These are phyloP conservation scores for Colostygia pectinataria DNA, from an alignment of 2,888 invertebrate species.

Conservation along the genomic window DNA sequence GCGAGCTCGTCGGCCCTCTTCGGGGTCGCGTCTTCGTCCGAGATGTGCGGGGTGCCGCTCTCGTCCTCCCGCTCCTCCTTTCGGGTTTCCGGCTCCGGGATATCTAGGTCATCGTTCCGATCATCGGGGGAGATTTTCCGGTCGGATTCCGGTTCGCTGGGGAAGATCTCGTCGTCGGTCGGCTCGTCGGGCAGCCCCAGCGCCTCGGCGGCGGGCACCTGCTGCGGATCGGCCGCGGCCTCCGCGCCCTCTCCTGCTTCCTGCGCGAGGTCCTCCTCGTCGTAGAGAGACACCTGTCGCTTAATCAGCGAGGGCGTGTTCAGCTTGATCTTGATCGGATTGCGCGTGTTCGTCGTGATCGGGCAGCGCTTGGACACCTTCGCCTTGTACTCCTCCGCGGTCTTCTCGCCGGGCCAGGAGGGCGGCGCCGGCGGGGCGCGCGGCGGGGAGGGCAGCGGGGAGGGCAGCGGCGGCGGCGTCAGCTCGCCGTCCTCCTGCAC, in stretches of 20 bases:
- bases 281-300: slow-evolving; percentile 78
- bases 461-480: slow-evolving; percentile 19
- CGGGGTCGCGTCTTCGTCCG: slow-evolving; percentile 12
- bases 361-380: slow-evolving; percentile 68
- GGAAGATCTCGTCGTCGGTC: not conserved
- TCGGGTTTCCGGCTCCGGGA: not conserved
- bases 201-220: not conserved
- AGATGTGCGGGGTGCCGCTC: not conserved
- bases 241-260: not conserved
- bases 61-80: not conserved
- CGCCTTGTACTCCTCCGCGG: slow-evolving; percentile 58
- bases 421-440: slow-evolving; percentile 4
- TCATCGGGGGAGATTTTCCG: not conserved
- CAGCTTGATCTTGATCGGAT: slow-evolving; percentile 72
- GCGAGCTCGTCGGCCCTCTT: not conserved
- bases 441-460: slow-evolving; percentile 7
- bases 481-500: slow-evolving; percentile 54
- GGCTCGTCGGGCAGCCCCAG: not conserved
- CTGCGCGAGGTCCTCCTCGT: slow-evolving; percentile 67
- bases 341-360: slow-evolving; percentile 63
- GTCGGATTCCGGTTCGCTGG: slow-evolving; percentile 2
- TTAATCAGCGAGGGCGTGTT: slow-evolving; percentile 76
- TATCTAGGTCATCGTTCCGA: not conserved
- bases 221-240: not conserved
- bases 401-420: not conserved